Percentiles rank a stretch among this genome's conserved stretches.
phyloP scores from a whole-genome alignment of 2,113 vertebrate genomes.

The Pteruthius melanotis region DNA sequence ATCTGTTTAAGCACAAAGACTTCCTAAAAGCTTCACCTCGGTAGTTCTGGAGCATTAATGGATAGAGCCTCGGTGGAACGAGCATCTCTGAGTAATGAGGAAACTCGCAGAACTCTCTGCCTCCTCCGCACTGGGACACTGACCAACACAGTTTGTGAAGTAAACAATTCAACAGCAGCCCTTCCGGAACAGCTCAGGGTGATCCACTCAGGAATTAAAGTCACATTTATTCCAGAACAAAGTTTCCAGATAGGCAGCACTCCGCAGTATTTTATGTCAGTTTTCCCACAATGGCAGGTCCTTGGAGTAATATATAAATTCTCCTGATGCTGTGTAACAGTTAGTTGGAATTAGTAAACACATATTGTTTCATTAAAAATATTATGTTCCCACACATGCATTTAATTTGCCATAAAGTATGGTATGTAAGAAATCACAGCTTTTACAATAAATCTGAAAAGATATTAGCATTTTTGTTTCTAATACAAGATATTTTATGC shows the following conservation, averaged over 20 bases:
- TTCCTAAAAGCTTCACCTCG: slow-evolving; percentile 29
- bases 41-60: neutral
- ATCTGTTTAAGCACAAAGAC: neutral
- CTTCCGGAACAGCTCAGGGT: neutral
- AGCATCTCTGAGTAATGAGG: neutral
- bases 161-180: slow-evolving; percentile 39
- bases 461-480: slow-evolving; percentile 58
- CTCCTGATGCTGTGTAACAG: neutral
- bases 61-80: neutral
- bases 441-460: slow-evolving; percentile 63
- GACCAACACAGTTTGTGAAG: slow-evolving; percentile 21
- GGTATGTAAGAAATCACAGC: slow-evolving; percentile 55
- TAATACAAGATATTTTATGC: slow-evolving; percentile 64
- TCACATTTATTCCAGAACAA: neutral
- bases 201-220: neutral
- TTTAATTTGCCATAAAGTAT: slow-evolving; percentile 53
- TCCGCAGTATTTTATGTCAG: neutral
- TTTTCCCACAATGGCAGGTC: neutral
- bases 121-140: slow-evolving; percentile 32
- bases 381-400: neutral
- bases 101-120: neutral
- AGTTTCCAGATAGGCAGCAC: neutral
- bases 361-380: slow-evolving; percentile 53
- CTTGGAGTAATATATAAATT: slow-evolving; percentile 17
- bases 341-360: slow-evolving; percentile 49